phyloP scores from a whole-genome alignment of 2,888 invertebrate species.

The Lomographa bimaculata region DNA sequence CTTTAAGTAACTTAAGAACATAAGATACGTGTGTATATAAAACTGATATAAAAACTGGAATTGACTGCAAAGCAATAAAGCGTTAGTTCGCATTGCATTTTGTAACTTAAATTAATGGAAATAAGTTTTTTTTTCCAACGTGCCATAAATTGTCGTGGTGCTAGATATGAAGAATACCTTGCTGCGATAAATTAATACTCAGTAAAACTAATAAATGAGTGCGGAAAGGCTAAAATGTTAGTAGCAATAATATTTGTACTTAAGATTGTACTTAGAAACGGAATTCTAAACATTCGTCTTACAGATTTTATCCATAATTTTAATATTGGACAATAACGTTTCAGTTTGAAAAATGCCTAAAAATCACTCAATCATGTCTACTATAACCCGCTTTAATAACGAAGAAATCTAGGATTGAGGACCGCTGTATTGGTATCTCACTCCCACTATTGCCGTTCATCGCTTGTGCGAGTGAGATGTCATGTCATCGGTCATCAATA shows the following conservation, averaged over 20 bases:
- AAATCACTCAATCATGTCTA: too few relatives aligned
- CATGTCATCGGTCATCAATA: too few relatives aligned
- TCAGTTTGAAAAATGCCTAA: constrained; percentile 21
- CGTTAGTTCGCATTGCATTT: constrained; percentile 49
- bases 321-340: constrained; percentile 26
- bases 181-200: constrained; percentile 30
- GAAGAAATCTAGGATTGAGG: too few relatives aligned
- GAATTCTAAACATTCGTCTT: constrained; percentile 12
- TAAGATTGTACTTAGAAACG: constrained; percentile 55
- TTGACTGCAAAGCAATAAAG: constrained; percentile 63
- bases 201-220: constrained; percentile 23
- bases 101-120: constrained; percentile 36
- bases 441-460: too few relatives aligned
- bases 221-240: constrained; percentile 40
- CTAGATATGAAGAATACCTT: constrained; percentile 42
- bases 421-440: too few relatives aligned
- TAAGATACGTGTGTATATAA: constrained; percentile 17
- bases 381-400: too few relatives aligned
- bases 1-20: constrained; percentile 21
- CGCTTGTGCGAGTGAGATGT: too few relatives aligned
- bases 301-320: constrained; percentile 13
- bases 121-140: constrained; percentile 52
- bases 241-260: constrained; percentile 59
- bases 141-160: constrained; percentile 64
- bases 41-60: constrained; percentile 45